Evolutionary conservation across 2,888 invertebrate genomes (phyloP), one percentile per base, ranked within the genome.

Genomic region (Chymomyza procnemis): DNA sequence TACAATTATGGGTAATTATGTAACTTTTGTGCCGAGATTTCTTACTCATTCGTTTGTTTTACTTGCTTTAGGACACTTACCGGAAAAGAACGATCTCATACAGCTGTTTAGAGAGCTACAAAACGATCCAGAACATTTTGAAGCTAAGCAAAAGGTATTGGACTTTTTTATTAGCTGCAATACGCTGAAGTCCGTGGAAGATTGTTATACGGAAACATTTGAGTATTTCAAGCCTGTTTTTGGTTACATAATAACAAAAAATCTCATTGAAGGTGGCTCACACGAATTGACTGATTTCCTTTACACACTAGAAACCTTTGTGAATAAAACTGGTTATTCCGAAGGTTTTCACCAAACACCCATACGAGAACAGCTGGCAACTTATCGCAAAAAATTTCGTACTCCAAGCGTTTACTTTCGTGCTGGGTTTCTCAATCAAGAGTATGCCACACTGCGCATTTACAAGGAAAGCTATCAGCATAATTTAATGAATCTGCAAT

Each of bases 91-190:
- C 26, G 87, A 88, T 21, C 76, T 90, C 0, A 88, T 90, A 16
- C 74, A 88, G 59, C 64, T 90, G 2, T 46, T 88, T 19, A 85
- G 80, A 19, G 80, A 84, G 50, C 66, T 90, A 0, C 85, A 89
- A 47, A 80, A 88, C 9, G 90, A 90, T n/a, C 65, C 75, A 2
- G 76, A 76, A 3, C 67, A 86, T n/a, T 90, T 90, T 61, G 86
- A 85, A 19, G 90, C 90, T 0, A 90, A 90, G 50, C 79, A 83
- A n/a, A 90, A 90, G 64, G 62, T 90, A 12, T 80, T 85, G 63
- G 87, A 89, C 58, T 90, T 90, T 57, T 89, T 89, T 57, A 80
- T 90, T 3, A 90, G 90, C 2, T 90, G 90, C 69, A 89, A 87
- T 50, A 68, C 74, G 0, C 69, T 76, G 0, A 90, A 87, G 61